Evolutionary conservation across 2,797 vertebrate species (phyloP).

Genomic region (Pseudochirops corinnae): DNA sequence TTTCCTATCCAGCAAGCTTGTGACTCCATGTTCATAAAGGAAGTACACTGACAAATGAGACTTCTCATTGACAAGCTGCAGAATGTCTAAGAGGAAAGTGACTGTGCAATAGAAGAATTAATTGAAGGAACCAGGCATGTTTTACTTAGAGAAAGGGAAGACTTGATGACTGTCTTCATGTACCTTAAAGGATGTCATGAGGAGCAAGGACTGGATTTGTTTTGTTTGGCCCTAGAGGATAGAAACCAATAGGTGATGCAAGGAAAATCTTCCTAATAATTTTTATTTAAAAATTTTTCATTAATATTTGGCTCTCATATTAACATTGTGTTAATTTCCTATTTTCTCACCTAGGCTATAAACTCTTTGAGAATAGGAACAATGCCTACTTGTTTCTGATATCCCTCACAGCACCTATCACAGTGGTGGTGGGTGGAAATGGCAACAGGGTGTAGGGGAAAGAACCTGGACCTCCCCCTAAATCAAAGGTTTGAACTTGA

Average conservation of each 20-base stretch:
- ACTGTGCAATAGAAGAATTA: not conserved
- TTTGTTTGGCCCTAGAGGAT: not conserved
- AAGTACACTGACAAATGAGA: not conserved
- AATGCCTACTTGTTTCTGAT: not conserved
- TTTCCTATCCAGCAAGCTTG: not conserved
- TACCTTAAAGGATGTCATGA: not conserved
- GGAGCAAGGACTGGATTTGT: not conserved
- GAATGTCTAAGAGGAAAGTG: not conserved
- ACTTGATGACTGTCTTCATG: not conserved
- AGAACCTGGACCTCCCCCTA: not conserved
- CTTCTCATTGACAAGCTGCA: not conserved
- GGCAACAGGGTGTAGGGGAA: too few species aligned
- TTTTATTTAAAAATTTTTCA: not conserved
- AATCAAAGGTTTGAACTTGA: not conserved
- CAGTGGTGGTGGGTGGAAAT: too few species aligned
- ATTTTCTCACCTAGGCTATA: slow-evolving; percentile 6
- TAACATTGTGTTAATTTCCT: not conserved
- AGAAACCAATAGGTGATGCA: not conserved
- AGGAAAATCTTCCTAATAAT: not conserved
- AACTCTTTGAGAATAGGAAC: not conserved
- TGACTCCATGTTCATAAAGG: not conserved
- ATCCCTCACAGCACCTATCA: not conserved
- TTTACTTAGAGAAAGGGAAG: not conserved
- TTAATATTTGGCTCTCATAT: not conserved
- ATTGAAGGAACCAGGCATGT: not conserved